These are phyloP conservation scores for Sebastes variabilis DNA, from an alignment of 2,797 vertebrate genomes.

Conservation along the genomic window DNA sequence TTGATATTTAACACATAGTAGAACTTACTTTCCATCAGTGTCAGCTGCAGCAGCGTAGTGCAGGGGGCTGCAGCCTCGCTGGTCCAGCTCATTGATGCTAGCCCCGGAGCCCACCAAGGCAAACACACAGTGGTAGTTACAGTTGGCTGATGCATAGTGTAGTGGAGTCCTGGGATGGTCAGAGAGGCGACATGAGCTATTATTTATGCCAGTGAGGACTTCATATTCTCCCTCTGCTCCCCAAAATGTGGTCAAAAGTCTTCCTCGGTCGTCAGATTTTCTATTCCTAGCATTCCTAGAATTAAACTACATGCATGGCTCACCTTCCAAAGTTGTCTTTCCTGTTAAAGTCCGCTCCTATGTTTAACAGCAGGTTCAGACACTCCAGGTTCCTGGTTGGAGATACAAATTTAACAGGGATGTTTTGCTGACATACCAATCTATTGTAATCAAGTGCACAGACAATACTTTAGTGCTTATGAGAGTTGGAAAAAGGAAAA, in stretches of 20 bases:
- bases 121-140: slow-evolving; percentile 98
- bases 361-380: slow-evolving; percentile 95
- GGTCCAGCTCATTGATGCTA: slow-evolving; percentile 93
- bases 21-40: slow-evolving; percentile 93
- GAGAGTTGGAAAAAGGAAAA: not conserved
- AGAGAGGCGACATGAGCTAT: not conserved
- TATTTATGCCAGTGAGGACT: not conserved
- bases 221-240: not conserved
- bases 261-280: not conserved
- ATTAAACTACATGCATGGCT: slow-evolving; percentile 8
- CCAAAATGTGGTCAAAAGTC: not conserved
- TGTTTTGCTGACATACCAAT: not conserved
- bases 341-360: slow-evolving; percentile 94
- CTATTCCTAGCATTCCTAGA: not conserved
- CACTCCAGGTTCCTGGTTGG: slow-evolving; percentile 93
- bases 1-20: not conserved
- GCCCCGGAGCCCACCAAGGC: slow-evolving; percentile 97
- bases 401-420: slow-evolving; percentile 16
- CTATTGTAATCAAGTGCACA: not conserved
- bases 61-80: slow-evolving; percentile 92
- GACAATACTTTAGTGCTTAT: not conserved
- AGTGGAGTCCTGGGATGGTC: slow-evolving; percentile 86
- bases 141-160: slow-evolving; percentile 97
- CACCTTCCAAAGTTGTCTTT: slow-evolving; percentile 96
- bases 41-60: slow-evolving; percentile 96